phyloP scores from a whole-genome alignment of 2,797 vertebrate species.

The Rhynchonycteris naso region DNA sequence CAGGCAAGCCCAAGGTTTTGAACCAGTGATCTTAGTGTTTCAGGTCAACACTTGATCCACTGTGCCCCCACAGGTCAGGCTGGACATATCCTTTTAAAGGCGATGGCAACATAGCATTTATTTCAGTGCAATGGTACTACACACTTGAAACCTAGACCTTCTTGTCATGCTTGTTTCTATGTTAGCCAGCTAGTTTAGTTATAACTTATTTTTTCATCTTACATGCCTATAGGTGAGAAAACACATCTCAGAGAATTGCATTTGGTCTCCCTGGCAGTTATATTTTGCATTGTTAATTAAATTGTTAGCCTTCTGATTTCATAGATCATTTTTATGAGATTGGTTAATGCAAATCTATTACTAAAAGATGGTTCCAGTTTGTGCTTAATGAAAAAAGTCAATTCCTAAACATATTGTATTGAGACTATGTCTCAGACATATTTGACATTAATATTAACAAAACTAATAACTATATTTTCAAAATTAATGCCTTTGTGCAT shows the following conservation, averaged over 20 bases:
- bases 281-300: constrained; percentile 49
- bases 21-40: no score
- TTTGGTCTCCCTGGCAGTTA: background rate
- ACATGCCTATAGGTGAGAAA: background rate
- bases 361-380: background rate
- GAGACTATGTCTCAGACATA: background rate
- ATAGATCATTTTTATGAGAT: constrained; percentile 6
- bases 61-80: no score
- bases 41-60: no score
- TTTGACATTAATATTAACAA: background rate
- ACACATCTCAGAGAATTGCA: background rate
- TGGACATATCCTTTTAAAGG: background rate
- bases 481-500: background rate
- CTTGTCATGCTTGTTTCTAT: background rate
- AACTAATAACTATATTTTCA: background rate
- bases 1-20: no score
- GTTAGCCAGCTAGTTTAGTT: background rate
- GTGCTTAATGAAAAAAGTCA: constrained; percentile 31
- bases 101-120: background rate
- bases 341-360: background rate
- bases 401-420: background rate
- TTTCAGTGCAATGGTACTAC: background rate
- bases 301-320: constrained; percentile 37
- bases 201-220: background rate
- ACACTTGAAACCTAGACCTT: background rate